Conservation (phyloP, 2,888 invertebrate species). For the Noctua janthe region DNA sequence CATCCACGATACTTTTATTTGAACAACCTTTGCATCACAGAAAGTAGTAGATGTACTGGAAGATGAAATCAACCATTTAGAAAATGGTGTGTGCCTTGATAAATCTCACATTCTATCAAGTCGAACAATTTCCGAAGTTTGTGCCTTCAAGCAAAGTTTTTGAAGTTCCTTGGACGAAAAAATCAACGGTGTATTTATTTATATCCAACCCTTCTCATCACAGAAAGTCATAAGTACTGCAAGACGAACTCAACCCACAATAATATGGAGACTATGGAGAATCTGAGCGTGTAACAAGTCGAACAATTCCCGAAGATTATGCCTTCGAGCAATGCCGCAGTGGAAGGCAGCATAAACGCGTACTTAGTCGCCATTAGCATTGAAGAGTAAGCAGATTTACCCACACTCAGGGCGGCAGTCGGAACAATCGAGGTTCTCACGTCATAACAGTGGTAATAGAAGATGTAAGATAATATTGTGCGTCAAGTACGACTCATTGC, state of each 20-base stretch:
- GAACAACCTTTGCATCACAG: not conserved
- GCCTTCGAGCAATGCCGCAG: constrained; percentile 5
- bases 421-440: constrained; percentile 84
- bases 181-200: too few relatives aligned
- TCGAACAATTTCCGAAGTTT: not conserved
- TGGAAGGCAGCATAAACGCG: constrained; percentile 36
- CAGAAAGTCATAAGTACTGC: not conserved
- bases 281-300: not conserved
- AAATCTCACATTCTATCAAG: not conserved
- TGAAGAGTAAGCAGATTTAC: constrained; percentile 80
- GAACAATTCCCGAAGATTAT: not conserved
- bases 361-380: constrained; percentile 65
- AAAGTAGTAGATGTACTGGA: not conserved
- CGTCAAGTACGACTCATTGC: constrained; percentile 33
- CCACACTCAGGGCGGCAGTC: constrained; percentile 75
- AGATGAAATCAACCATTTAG: not conserved
- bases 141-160: not conserved
- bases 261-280: not conserved
- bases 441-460: constrained; percentile 84
- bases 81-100: not conserved
- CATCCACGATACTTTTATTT: not conserved
- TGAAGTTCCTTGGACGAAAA: not conserved
- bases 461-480: constrained; percentile 54
- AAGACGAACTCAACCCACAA: not conserved
- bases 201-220: not conserved